Base-by-base conservation (phyloP, 2,888 invertebrate genomes). In the Archaeoteleia sp. region DNA sequence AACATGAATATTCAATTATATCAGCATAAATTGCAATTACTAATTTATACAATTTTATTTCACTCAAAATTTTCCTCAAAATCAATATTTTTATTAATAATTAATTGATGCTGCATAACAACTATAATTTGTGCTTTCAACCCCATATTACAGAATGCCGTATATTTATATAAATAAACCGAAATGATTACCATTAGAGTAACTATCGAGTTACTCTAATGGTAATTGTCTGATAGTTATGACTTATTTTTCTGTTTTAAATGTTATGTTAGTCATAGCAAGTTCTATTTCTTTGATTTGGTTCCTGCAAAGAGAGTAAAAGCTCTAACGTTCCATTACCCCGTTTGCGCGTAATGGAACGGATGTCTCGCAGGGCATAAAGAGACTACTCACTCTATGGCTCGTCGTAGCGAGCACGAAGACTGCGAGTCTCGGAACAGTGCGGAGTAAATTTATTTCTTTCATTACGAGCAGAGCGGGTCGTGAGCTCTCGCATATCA, bases 401-500 rank as follows among this genome's bases (percentile, higher is more conserved):
- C 17, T 20, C 37, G 17, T 42, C 37, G 42, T 48, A 43, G 49
- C 65, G 32, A 61, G 70, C 58, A 65, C 51, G 65, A 66, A 66
- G 65, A 57, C 66, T 58, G 62, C 67, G 53, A 69, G 66, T 60
- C 70, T 58, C 29, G 51, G 62, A 67, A 63, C 57, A 60, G 55
- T 45, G 67, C 57, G 68, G 72, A 77, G 80, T 81, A 78, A 84
- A 85, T 85, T 84, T 84, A 85, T 85, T 85, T 84, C 85, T 85
- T 84, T 84, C 85, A 85, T 84, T 85, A 85, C 83, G 80, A 78
- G 81, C 79, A 76, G 76, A 83, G 77, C 81, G 78, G 80, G 78
- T 82, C 80, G 81, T 81, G 82, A 82, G 83, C 83, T 83, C 84
- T 83, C 79, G 82, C 82, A 82, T 85, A 84, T 84, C 85, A 83